A percentile compares a stretch with the other conserved stretches of the same genome.
These are phyloP conservation scores for Idaea aversata DNA, from an alignment of 2,888 invertebrate genomes.

Conservation along the genomic window DNA sequence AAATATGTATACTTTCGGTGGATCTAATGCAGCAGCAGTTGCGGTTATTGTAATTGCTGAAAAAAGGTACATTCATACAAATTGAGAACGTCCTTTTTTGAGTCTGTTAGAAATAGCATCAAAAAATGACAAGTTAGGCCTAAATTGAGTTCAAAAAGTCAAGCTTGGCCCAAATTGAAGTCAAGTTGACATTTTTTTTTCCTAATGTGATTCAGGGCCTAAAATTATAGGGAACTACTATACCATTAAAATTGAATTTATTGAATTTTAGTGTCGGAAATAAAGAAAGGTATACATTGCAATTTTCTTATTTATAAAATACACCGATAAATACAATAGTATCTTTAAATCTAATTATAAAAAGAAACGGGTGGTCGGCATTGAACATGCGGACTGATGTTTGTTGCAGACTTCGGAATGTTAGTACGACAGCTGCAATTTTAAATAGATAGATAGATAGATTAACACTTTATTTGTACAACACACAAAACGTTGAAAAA, in stretches of 20 bases:
- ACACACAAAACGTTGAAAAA: no score
- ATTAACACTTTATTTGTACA: no score
- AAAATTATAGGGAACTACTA: no score
- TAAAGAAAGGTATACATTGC: background rate
- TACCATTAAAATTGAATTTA: no score
- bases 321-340: conserved; percentile 28
- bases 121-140: no score
- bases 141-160: no score
- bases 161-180: no score
- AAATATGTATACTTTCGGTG: conserved; percentile 14
- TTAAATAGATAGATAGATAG: background rate
- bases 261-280: no score
- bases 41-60: conserved; percentile 25
- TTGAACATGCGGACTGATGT: conserved; percentile 24
- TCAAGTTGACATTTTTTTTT: no score
- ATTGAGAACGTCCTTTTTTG: background rate
- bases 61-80: conserved; percentile 19
- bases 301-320: conserved; percentile 14
- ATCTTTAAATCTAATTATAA: conserved; percentile 23
- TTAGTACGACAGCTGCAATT: conserved; percentile 28
- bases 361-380: conserved; percentile 34
- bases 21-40: conserved; percentile 17
- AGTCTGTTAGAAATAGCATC: no score
- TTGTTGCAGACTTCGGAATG: conserved; percentile 19
- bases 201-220: no score